Base-by-base conservation (phyloP, 2,113 vertebrate genomes). In the Cottus gobio region DNA sequence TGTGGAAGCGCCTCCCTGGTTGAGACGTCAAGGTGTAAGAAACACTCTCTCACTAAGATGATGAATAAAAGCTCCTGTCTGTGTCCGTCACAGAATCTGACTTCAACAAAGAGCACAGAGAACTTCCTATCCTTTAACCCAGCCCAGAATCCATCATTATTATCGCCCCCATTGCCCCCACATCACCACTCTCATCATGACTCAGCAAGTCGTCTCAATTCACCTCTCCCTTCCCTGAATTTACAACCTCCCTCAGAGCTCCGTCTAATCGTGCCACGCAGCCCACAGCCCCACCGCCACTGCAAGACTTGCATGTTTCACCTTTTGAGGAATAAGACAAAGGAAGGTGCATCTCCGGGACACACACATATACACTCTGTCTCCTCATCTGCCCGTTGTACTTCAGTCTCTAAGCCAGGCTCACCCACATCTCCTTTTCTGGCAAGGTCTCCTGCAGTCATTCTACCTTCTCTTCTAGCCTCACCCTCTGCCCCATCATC, bases 1-100 rank as follows among this genome's bases (percentile, higher is more conserved):
- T 85, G 82, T 68, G 79, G 89, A 77, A 92, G 91, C 66, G 28
- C 89, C 36, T 89, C 93, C 54, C 15, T 85, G 74, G 58, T 92
- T 34, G 89, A 94, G 39, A 83, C 78, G 66, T 83, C 84, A 31
- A 60, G 42, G n/a, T 92, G 87, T 80, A 86, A 86, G 77, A 74
- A 61, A 18, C 78, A 77, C 44, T 76, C 82, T 30, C 79, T 78
- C 44, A 28, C 71, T 69, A 70, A 85, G 63, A 64, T 56, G 36
- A 56, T 64, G 28, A 78, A 70, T 69, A 72, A 71, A 15, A 75
- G 42, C 39, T 15, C 61, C 46, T 72, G 60, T 63, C 39, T 46
- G 30, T 79, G 80, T 91, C 56, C 62, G 0, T 71, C 68, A 48
- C 77, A 79, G 57, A 54, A 58, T 39, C 48, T 24, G 42, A 26